These are phyloP conservation scores for Macrotus californicus DNA, from an alignment of 2,113 vertebrate species.

Conservation along the genomic window DNA sequence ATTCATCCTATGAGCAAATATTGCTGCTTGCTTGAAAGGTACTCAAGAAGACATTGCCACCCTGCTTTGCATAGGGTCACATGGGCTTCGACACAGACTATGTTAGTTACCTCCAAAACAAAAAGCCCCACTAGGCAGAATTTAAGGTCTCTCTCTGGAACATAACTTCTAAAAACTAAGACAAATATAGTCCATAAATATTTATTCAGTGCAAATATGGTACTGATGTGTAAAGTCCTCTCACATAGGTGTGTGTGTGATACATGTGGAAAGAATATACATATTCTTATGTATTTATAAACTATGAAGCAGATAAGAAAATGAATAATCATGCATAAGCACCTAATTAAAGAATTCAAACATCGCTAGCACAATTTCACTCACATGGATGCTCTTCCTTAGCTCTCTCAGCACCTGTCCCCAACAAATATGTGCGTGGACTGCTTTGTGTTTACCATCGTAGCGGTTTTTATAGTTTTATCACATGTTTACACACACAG, in stretches of 20 bases:
- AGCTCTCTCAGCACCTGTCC: background rate
- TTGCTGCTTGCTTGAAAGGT: background rate
- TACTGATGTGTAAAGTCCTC: background rate
- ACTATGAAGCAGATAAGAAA: background rate
- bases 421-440: background rate
- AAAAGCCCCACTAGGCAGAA: background rate
- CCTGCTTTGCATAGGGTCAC: background rate
- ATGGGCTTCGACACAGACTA: background rate
- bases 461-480: background rate
- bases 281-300: background rate
- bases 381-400: background rate
- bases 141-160: background rate
- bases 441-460: background rate
- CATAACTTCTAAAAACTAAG: background rate
- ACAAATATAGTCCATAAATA: background rate
- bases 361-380: background rate
- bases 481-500: background rate
- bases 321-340: background rate
- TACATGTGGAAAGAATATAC: background rate
- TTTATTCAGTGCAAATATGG: background rate
- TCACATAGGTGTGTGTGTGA: background rate
- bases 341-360: background rate
- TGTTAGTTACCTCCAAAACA: background rate
- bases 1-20: slow-evolving; percentile 4
- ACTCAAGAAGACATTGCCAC: background rate